Base-by-base conservation (phyloP, 1,140 invertebrate species). In the Drosophila orena region DNA sequence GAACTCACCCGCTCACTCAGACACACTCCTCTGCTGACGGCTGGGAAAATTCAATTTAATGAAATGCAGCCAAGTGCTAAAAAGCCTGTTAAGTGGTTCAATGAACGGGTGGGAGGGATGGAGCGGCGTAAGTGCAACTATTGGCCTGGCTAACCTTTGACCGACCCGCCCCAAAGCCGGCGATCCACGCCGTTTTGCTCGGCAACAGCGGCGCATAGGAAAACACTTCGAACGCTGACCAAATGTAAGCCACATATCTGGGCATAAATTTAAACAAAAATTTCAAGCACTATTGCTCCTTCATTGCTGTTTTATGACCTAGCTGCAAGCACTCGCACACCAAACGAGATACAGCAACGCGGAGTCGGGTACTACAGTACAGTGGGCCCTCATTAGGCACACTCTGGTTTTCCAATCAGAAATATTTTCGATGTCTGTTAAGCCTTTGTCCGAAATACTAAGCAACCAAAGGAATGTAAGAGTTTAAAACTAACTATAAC, bases 31-130 rank as follows among this genome's bases (percentile, higher is more conserved):
- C 62, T 37, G 15, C 49, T 49, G 34, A 22, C 43, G 42, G 24
- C 53, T 57, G 69, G 69, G 53, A 69, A 73, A 86, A 76, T 81
- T 78, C 58, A 81, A 81, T 81, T 85, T 65, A 81, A 81, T 88
- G 55, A 85, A 88, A 85, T 57, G 44, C 73, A 81, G 61, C 35
- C 61, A 79, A 69, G 75, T 70, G 77, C 71, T 79, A 79, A 80
- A 79, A 68, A 66, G 69, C 68, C 56, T 79, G 69, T 79, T 79
- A 75, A 79, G 44, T 60, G 74, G 47, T 58, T 46, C 57, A 58
- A 60, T 64, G 42, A 69, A 49, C 22, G 27, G 47, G 35, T 15
- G 35, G 14, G n/a, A 34, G 54, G 20, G 37, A 30, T 30, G n/a
- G 27, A 47, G 70, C n/a, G 34, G 46, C 15, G 8, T 34, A 60